Evolutionary conservation across 2,888 invertebrate genomes (phyloP), one percentile per base, ranked within the genome.

Genomic region (Onchidella celtica): DNA sequence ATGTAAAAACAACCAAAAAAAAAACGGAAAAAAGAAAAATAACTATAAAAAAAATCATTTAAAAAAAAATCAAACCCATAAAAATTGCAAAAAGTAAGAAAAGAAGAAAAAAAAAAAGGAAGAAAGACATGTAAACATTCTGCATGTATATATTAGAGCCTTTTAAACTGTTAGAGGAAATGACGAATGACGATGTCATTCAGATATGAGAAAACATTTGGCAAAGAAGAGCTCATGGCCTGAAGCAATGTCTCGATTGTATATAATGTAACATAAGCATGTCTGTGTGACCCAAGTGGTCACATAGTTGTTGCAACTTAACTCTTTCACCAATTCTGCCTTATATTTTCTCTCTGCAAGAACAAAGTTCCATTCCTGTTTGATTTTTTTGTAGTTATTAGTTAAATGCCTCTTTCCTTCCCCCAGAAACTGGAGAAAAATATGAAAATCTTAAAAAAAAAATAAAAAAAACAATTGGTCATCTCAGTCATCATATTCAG

Each of bases 301-400:
- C 55, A 38, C 21, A 38, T 40, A 3, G 21, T 40, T 69, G 38
- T 38, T 21, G 55, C 36, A 68, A n/a, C n/a, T n/a, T 27, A 38
- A 57, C 57, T 29, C 17, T 57, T 2, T 32, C 34, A 11, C 65
- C 75, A 75, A 63, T 65, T 17, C 27, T 75, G 75, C 75, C 75
- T 75, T 75, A 75, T 40, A 29, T 75, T n/a, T 65, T n/a, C 17
- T 36, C 61, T n/a, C 6, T n/a, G 32, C 27, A 40, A 27, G 65
- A 47, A 2, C 38, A 4, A 32, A 24, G 38, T 40, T 63, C 47
- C 75, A 75, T 75, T 75, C 75, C 75, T 65, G 63, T 55, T 61
- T 24, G 34, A 36, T 59, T 59, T n/a, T n/a, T n/a, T n/a, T n/a
- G n/a, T n/a, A n/a, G n/a, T n/a, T n/a, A n/a, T n/a, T n/a, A n/a